Conservation (phyloP, 53 echinoderm and acorn worm genomes). For the Astropecten irregularis region DNA sequence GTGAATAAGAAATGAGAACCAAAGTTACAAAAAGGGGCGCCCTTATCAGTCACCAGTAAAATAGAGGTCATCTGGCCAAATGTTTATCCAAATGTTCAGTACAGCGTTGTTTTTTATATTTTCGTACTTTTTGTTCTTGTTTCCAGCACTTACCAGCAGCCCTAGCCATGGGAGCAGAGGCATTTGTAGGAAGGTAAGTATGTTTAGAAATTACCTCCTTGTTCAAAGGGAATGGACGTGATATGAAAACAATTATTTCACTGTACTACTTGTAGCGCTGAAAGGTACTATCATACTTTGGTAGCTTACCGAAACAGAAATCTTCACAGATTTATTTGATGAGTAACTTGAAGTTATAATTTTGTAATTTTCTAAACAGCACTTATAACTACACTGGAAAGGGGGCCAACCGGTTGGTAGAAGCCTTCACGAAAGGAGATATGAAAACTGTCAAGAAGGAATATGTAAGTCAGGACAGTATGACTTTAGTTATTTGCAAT, state of each 20-base stretch:
- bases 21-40: too few species aligned
- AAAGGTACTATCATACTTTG: too few species aligned
- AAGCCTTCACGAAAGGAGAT: conserved; percentile 45
- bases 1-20: too few species aligned
- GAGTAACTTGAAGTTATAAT: too few species aligned
- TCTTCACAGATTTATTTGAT: too few species aligned
- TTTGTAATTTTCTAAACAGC: too few species aligned
- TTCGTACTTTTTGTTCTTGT: neutral
- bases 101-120: neutral
- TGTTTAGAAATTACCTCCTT: neutral
- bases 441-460: conserved; percentile 47
- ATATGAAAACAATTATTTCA: too few species aligned
- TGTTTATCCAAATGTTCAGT: too few species aligned
- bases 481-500: neutral
- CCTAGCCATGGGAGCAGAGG: conserved; percentile 29
- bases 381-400: conserved; percentile 76
- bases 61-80: too few species aligned
- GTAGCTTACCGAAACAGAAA: too few species aligned
- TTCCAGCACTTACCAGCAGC: conserved; percentile 32
- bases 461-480: conserved; percentile 54
- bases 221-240: neutral
- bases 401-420: conserved; percentile 43
- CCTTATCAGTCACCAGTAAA: too few species aligned
- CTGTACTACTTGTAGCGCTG: too few species aligned
- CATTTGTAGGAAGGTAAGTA: conserved; percentile 57